These are phyloP conservation scores for Drosophila pseudotakahashii DNA, from an alignment of 2,888 invertebrate species.

Conservation along the genomic window DNA sequence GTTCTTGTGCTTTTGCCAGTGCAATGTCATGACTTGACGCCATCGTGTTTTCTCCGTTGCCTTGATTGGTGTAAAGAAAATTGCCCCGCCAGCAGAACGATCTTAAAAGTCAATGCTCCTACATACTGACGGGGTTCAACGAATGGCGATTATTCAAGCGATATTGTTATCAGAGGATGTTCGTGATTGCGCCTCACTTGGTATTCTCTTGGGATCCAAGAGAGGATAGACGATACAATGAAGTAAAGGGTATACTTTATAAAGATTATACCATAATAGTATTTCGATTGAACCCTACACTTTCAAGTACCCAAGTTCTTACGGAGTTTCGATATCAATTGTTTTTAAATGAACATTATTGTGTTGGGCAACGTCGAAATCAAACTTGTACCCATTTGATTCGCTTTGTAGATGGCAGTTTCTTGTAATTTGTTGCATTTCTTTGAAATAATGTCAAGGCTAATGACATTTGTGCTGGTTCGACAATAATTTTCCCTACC, in stretches of 20 bases:
- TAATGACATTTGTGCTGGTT: slow-evolving; percentile 34
- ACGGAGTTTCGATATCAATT: no score
- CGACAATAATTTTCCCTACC: slow-evolving; percentile 11
- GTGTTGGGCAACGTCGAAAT: neutral
- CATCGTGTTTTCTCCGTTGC: slow-evolving; percentile 19
- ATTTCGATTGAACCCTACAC: no score
- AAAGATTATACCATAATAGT: no score
- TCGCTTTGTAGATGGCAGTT: neutral
- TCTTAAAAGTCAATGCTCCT: slow-evolving; percentile 35
- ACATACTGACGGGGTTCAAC: slow-evolving; percentile 32
- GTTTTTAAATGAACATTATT: no score
- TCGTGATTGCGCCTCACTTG: slow-evolving; percentile 8
- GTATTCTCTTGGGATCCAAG: neutral
- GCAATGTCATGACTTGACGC: slow-evolving; percentile 36
- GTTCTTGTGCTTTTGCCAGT: slow-evolving; percentile 27
- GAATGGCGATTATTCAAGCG: slow-evolving; percentile 26
- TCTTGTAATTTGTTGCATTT: slow-evolving; percentile 22
- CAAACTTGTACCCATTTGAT: neutral
- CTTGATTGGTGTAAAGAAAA: slow-evolving; percentile 37
- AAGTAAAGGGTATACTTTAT: no score
- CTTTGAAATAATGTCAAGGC: slow-evolving; percentile 42
- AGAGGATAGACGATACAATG: neutral
- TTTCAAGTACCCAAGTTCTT: no score
- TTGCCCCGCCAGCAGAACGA: slow-evolving; percentile 24
- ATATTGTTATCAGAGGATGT: slow-evolving; percentile 29